Percentiles rank a stretch among this genome's conserved stretches.
Conservation (phyloP, 2,888 invertebrate genomes). For the Erannis defoliaria region DNA sequence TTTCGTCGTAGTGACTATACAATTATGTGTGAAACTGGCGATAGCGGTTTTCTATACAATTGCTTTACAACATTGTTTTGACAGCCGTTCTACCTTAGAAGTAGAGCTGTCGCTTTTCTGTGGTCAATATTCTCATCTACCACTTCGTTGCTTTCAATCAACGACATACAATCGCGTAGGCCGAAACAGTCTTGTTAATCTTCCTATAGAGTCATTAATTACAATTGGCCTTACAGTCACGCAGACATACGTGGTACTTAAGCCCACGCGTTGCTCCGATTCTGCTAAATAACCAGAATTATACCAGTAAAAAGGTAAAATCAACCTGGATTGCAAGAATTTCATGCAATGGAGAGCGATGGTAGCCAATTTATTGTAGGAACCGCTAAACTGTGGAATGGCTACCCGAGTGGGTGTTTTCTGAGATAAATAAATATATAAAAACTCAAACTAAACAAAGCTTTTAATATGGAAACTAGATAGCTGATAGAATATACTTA, state of each 20-base stretch:
- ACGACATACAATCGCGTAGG: conserved; percentile 42
- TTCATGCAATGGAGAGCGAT: background rate
- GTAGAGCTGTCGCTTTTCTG: too few species aligned
- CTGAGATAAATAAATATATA: too few species aligned
- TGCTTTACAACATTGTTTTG: too few species aligned
- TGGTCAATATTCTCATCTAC: conserved; percentile 6
- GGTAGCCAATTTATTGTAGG: background rate
- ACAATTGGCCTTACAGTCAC: conserved; percentile 59
- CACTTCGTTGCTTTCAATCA: conserved; percentile 4
- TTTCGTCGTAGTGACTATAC: too few species aligned
- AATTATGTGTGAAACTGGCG: too few species aligned
- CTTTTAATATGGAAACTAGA: too few species aligned
- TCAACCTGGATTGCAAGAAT: background rate
- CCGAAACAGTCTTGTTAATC: conserved; percentile 43
- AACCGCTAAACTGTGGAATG: background rate
- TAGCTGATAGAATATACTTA: too few species aligned
- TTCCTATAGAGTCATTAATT: conserved; percentile 64
- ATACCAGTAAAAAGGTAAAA: conserved; percentile 36
- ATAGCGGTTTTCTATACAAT: too few species aligned
- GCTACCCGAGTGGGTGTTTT: too few species aligned
- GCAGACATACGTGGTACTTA: conserved; percentile 52
- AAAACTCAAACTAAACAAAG: too few species aligned
- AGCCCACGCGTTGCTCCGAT: conserved; percentile 51
- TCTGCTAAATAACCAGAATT: conserved; percentile 45
- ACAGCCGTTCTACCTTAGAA: too few species aligned